Percentiles rank a stretch among this genome's conserved stretches.
phyloP scores from a whole-genome alignment of 1,140 invertebrate species.

The Hesperophylax magnus region DNA sequence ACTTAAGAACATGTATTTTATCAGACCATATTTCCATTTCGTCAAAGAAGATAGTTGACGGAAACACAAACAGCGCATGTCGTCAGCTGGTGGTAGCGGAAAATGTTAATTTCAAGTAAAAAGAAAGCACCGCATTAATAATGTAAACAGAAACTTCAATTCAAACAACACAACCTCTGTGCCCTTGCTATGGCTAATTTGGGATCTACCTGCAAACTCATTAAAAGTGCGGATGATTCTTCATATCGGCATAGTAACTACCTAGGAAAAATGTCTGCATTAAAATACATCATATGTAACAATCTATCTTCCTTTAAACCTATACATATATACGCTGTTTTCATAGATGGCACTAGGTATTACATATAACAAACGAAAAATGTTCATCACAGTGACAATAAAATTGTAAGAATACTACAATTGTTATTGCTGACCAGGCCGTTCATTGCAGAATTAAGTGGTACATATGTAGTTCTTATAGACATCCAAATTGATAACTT shows the following conservation, averaged over 20 bases:
- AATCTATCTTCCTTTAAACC: too few species aligned
- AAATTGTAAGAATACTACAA: too few species aligned
- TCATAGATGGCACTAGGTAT: too few species aligned
- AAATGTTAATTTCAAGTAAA: slow-evolving; percentile 24
- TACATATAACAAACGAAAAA: too few species aligned
- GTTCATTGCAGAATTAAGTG: too few species aligned
- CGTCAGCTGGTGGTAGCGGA: neutral
- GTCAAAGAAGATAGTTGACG: slow-evolving; percentile 4
- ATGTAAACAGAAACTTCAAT: slow-evolving; percentile 26
- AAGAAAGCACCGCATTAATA: slow-evolving; percentile 13
- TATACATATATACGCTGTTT: too few species aligned
- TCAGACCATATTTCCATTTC: neutral
- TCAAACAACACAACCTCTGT: slow-evolving; percentile 33
- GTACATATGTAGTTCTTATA: too few species aligned
- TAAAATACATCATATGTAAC: slow-evolving; percentile 6
- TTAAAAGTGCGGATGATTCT: slow-evolving; percentile 27
- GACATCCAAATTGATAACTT: too few species aligned
- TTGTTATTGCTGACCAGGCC: too few species aligned
- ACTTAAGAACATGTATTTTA: neutral
- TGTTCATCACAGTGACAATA: too few species aligned
- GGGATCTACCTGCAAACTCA: slow-evolving; percentile 23
- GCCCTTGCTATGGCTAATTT: slow-evolving; percentile 17
- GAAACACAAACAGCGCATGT: slow-evolving; percentile 5
- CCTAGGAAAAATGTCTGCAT: slow-evolving; percentile 40
- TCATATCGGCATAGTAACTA: slow-evolving; percentile 52